Evolutionary conservation across 1,140 invertebrate genomes (phyloP).

Genomic region (Plutomurus gul): DNA sequence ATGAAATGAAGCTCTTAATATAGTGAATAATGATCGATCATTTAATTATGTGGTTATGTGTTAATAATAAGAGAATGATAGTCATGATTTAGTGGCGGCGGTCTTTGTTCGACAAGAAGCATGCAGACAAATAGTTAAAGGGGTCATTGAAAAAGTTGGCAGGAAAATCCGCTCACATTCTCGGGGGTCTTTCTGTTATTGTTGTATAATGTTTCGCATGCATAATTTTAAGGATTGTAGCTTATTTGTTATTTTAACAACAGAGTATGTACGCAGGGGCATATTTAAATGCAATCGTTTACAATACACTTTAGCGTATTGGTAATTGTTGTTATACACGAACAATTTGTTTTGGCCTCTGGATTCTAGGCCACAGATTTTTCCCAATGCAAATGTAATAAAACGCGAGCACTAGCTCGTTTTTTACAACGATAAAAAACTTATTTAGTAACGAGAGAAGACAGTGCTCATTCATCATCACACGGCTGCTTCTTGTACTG

Average conservation of each 20-base stretch:
- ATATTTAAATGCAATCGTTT: not conserved
- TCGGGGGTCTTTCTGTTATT: not conserved
- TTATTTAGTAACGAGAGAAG: not conserved
- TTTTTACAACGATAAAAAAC: not conserved
- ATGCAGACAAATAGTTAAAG: slow-evolving; percentile 15
- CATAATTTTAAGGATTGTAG: not conserved
- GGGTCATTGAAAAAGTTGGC: slow-evolving; percentile 23
- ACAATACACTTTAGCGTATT: too few species aligned
- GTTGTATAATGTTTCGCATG: not conserved
- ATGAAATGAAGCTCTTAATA: too few species aligned
- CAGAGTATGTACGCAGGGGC: not conserved
- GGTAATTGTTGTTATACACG: not conserved
- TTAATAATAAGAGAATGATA: not conserved
- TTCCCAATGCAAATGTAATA: not conserved
- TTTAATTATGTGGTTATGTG: too few species aligned
- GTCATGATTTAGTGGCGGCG: not conserved
- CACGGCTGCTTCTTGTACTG: not conserved
- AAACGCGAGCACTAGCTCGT: not conserved
- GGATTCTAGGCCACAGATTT: slow-evolving; percentile 28
- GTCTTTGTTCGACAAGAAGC: not conserved
- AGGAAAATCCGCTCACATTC: slow-evolving; percentile 16
- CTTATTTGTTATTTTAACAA: not conserved
- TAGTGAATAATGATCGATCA: too few species aligned
- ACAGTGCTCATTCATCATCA: not conserved
- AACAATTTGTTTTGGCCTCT: slow-evolving; percentile 23